phyloP scores from a whole-genome alignment of 2,888 invertebrate genomes.

The Spodoptera exigua region DNA sequence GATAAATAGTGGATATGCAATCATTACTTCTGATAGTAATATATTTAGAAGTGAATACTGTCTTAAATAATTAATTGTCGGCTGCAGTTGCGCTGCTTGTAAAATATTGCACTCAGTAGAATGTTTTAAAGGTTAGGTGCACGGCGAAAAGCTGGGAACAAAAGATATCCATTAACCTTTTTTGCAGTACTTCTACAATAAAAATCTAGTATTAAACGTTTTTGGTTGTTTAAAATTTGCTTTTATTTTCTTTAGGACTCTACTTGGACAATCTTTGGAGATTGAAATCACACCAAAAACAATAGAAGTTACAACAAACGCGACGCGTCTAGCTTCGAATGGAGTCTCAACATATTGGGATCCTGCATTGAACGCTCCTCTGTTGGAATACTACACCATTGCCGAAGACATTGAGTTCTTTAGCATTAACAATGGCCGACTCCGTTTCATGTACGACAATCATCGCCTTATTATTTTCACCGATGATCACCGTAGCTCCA shows the following conservation, averaged over 20 bases:
- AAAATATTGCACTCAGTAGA: too few species aligned
- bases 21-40: too few species aligned
- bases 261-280: slow-evolving; percentile 72
- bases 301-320: slow-evolving; percentile 79
- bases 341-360: too few species aligned
- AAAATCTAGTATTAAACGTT: background rate
- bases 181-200: too few species aligned
- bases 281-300: slow-evolving; percentile 72
- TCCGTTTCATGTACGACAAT: slow-evolving; percentile 90
- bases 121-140: too few species aligned
- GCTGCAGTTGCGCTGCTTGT: too few species aligned
- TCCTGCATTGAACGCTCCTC: slow-evolving; percentile 61
- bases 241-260: slow-evolving; percentile 61
- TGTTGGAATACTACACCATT: slow-evolving; percentile 80
- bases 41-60: too few species aligned
- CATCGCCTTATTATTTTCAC: slow-evolving; percentile 82
- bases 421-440: slow-evolving; percentile 66
- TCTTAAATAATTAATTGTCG: too few species aligned
- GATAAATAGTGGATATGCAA: too few species aligned
- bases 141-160: too few species aligned
- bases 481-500: slow-evolving; percentile 83
- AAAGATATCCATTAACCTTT: too few species aligned
- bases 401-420: slow-evolving; percentile 62
- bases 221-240: background rate
- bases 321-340: too few species aligned